Evolutionary conservation across 2,888 invertebrate genomes (phyloP), one percentile per base, ranked within the genome.

Genomic region (Drosophila algonquin): DNA sequence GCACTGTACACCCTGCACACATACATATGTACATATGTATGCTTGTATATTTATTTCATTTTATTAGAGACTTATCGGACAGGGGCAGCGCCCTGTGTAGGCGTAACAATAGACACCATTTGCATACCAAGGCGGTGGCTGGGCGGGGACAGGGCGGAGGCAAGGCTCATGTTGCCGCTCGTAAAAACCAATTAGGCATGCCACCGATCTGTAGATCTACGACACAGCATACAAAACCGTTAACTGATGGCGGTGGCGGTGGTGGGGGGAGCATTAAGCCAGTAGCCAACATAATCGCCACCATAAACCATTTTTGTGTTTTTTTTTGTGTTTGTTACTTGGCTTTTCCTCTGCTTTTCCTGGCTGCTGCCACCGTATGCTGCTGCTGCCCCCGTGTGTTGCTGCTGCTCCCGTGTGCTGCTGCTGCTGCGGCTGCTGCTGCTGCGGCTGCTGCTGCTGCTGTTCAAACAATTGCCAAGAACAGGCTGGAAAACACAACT

Each of bases 81-180:
- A n/a, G 40, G 40, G 40, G 40, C 40, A 40, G 40, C 40, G 55
- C 30, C 44, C n/a, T 45, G 82, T 56, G 83, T 86, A 76, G 83
- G 83, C 86, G 86, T 85, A 88, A 82, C 77, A 83, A 88, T 61
- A 77, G 88, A 77, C 82, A 85, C 77, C 72, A 87, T 83, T 83
- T 79, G 86, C 80, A 83, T 83, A 75, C 72, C 75, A 57, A 35
- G 54, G 57, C 64, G 63, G 30, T 0, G 65, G 55, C 75, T 53
- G 35, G 54, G 56, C 64, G 63, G 58, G 2, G 65, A 55, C 75
- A 55, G 35, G 54, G 56, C 64, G 63, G 64, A 30, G 30, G 51
- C 46, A 57, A 12, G n/a, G 12, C 35, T 3, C 54, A 50, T 72
- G 63, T 63, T 56, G 61, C 30, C 55, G 52, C 21, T 63, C 63